A percentile compares a stretch with the other conserved stretches of the same genome.
Conservation (phyloP, 2,888 invertebrate species). For the Ichneumon xanthorius region DNA sequence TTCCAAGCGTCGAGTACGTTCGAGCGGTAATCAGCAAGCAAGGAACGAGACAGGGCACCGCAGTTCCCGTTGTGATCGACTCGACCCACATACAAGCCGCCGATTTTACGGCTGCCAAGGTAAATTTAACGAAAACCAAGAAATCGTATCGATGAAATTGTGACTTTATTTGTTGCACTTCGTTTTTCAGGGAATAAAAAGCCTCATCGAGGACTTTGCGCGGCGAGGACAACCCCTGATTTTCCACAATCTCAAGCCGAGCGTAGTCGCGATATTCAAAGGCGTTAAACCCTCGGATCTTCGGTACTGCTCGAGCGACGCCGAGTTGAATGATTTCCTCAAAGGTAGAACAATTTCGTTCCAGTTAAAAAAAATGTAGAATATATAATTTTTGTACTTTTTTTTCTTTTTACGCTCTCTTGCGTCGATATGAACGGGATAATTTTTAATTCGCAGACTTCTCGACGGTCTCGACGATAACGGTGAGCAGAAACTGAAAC, state of each 20-base stretch:
- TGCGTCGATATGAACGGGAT: not conserved
- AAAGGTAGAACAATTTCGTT: slow-evolving; percentile 81
- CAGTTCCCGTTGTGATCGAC: slow-evolving; percentile 87
- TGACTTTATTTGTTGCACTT: slow-evolving; percentile 27
- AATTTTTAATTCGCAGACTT: slow-evolving; percentile 71
- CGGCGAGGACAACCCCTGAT: slow-evolving; percentile 86
- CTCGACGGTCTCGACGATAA: slow-evolving; percentile 70
- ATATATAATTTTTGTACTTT: not conserved
- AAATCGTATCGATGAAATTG: not conserved
- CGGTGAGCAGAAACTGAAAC: slow-evolving; percentile 71
- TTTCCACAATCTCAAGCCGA: slow-evolving; percentile 87
- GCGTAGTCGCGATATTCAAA: slow-evolving; percentile 86
- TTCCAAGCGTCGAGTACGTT: slow-evolving; percentile 89
- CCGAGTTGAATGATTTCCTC: slow-evolving; percentile 86
- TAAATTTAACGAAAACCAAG: slow-evolving; percentile 75
- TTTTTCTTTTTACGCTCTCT: not conserved
- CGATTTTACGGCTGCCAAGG: slow-evolving; percentile 89
- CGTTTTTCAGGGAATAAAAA: slow-evolving; percentile 87
- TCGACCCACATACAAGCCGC: slow-evolving; percentile 88
- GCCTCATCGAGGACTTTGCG: slow-evolving; percentile 87
- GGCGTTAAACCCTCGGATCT: slow-evolving; percentile 87
- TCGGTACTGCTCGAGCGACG: slow-evolving; percentile 86
- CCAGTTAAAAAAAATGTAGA: not conserved
- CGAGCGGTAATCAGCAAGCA: slow-evolving; percentile 91
- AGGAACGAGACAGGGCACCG: slow-evolving; percentile 87